Base-by-base conservation (phyloP, 2,888 invertebrate species). In the Parascotia fuliginaria region DNA sequence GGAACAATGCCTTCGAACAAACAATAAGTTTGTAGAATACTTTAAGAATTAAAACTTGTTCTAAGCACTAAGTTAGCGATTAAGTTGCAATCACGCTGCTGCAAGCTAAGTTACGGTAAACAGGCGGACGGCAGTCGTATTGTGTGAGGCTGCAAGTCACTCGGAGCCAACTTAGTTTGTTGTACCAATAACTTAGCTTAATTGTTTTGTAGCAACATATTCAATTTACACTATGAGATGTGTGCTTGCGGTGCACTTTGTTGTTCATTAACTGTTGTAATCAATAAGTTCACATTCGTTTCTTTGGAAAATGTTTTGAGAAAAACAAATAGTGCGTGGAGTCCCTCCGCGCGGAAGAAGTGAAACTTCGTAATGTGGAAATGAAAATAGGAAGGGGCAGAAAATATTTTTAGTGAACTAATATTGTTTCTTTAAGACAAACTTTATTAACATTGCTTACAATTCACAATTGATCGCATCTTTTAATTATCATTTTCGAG, bases 11-110 rank as follows among this genome's bases (percentile, higher is more conserved):
- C 40, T 64, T 46, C 36, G 56, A 53, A 45, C 65, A 61, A 70
- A 71, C 67, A 74, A 72, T 73, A 75, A 77, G 63, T 76, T 72
- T 48, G 61, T 51, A 70, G 73, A 72, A 73, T 77, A 75, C 73
- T 73, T 71, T 75, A 78, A 78, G 76, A 81, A 82, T 79, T 77
- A 78, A 83, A 82, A 75, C 80, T 77, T 75, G 73, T 65, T 74
- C 74, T 73, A 75, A 78, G 78, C 73, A 65, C 61, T 73, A 77
- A 85, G 83, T 87, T 83, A 63, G 79, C 80, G 83, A 86, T 87
- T 84, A 84, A 87, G 82, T 84, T 83, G 84, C 83, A 83, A 87
- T 86, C 85, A 83, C 69, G 75, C 63, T 61, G 64, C 65, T 68
- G 77, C 79, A 77, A 76, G 48, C 71, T 67, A 79, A 85, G 75